These are phyloP conservation scores for Alsophila aescularia DNA, from an alignment of 2,888 invertebrate species.

Conservation along the genomic window DNA sequence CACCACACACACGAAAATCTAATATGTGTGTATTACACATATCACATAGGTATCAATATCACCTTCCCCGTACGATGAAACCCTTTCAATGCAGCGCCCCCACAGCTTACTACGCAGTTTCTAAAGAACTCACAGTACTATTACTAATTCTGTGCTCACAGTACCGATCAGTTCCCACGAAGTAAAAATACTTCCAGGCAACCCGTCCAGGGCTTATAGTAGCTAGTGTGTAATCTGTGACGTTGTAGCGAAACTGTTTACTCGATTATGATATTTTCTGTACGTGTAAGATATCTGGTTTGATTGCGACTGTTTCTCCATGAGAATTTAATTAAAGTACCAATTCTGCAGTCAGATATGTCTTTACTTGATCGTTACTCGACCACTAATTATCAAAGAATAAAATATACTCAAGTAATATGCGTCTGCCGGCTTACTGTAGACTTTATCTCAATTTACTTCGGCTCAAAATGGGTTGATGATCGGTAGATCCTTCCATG, in stretches of 20 bases:
- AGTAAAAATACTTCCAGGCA: conserved; percentile 34
- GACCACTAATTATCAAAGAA: background rate
- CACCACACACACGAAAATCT: conserved; percentile 1
- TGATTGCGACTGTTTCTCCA: background rate
- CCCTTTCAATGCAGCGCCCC: conserved; percentile 46
- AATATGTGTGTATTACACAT: no score
- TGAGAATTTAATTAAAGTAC: background rate
- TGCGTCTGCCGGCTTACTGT: background rate
- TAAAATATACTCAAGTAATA: background rate
- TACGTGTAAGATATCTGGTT: conserved; percentile 12
- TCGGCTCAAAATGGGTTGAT: background rate
- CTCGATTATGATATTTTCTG: conserved; percentile 33
- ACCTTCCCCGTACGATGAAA: conserved; percentile 40
- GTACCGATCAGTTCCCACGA: conserved; percentile 13
- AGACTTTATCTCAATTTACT: background rate
- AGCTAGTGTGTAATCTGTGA: background rate
- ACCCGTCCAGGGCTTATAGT: conserved; percentile 15
- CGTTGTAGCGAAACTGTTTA: conserved; percentile 24
- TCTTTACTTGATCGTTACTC: conserved; percentile 6
- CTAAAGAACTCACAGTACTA: conserved; percentile 1
- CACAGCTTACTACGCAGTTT: conserved; percentile 32
- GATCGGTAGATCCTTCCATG: background rate
- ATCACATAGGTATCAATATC: no score
- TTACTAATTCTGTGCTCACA: no score
- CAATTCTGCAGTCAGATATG: conserved; percentile 4